These are phyloP conservation scores for Clarias magur DNA, from an alignment of 2,113 vertebrate species.

Conservation along the genomic window DNA sequence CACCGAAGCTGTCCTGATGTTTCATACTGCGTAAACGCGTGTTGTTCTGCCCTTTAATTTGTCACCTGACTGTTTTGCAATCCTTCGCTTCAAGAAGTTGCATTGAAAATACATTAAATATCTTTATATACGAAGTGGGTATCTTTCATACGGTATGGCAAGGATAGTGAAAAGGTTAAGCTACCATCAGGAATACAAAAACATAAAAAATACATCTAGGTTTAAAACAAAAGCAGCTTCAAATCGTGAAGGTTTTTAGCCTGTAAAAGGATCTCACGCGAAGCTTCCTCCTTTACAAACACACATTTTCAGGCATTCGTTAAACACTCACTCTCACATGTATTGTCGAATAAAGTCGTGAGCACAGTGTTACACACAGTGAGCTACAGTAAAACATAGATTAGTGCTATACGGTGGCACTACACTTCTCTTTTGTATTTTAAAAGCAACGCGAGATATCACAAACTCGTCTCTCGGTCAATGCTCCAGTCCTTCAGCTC, in stretches of 20 bases:
- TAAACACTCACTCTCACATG: conserved; percentile 21
- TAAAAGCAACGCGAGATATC: conserved; percentile 75
- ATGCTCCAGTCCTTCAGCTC: conserved; percentile 86
- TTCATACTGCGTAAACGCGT: not conserved
- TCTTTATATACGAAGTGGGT: conserved; percentile 41
- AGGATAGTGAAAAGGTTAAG: conserved; percentile 59
- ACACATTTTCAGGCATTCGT: conserved; percentile 34
- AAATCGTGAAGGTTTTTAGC: conserved; percentile 46
- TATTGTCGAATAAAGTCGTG: conserved; percentile 41
- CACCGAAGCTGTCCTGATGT: not conserved
- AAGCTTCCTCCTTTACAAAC: conserved; percentile 39
- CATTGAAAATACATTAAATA: conserved; percentile 47
- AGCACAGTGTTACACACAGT: conserved; percentile 58
- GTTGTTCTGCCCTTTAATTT: not conserved
- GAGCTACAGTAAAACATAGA: conserved; percentile 66
- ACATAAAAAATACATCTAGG: conserved; percentile 75
- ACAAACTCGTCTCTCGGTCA: conserved; percentile 98
- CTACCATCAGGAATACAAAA: conserved; percentile 68
- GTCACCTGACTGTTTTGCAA: not conserved
- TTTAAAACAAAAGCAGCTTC: conserved; percentile 62
- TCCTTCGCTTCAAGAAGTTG: conserved; percentile 21
- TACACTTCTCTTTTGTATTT: conserved; percentile 70
- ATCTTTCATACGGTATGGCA: conserved; percentile 48
- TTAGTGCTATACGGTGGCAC: conserved; percentile 76
- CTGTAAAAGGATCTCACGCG: conserved; percentile 52